Base-by-base conservation (phyloP, 1,140 invertebrate genomes). In the Listronotus bonariensis region DNA sequence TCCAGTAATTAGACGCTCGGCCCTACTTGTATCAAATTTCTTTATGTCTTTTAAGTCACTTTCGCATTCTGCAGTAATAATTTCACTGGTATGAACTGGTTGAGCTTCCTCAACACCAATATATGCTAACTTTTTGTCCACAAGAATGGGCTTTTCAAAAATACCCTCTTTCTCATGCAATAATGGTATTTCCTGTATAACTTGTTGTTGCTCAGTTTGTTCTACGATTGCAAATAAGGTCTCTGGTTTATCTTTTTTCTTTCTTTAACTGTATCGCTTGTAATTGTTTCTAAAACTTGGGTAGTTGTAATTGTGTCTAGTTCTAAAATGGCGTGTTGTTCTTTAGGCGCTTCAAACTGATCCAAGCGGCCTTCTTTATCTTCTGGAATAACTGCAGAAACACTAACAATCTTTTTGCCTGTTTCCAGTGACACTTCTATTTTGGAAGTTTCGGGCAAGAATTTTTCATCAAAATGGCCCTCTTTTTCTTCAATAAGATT, bases 371-470 rank as follows among this genome's bases (percentile, higher is more conserved):
- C 74, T 74, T 81, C 80, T 60, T 74, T 79, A 60, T 78, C 72
- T 57, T 79, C 68, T 46, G 72, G 61, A 20, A 75, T 66, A 36
- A 78, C 56, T 72, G 80, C 79, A 20, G 70, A 74, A 12, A 77
- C 60, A 36, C 62, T 74, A 43, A 76, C 65, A 18, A 72, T 73
- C 53, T 69, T 67, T 67, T 72, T 78, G 32, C 73, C 78, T 75
- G 83, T 79, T 57, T 83, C 80, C 42, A 85, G 73, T 6, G 65
- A 70, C 4, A 82, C 58, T n/a, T 80, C 72, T 3, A 78, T 83
- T 56, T 68, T 78, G 36, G 75, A 74, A 20, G 68, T 71, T 42
- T 65, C 59, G 36, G 79, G 77, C 68, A 74, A 58, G 64, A 80
- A 78, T 69, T 73, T 70, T 10, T 69, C 77, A 45, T 57, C 54